phyloP scores from a whole-genome alignment of 2,113 vertebrate species.

The Aptenodytes patagonicus region DNA sequence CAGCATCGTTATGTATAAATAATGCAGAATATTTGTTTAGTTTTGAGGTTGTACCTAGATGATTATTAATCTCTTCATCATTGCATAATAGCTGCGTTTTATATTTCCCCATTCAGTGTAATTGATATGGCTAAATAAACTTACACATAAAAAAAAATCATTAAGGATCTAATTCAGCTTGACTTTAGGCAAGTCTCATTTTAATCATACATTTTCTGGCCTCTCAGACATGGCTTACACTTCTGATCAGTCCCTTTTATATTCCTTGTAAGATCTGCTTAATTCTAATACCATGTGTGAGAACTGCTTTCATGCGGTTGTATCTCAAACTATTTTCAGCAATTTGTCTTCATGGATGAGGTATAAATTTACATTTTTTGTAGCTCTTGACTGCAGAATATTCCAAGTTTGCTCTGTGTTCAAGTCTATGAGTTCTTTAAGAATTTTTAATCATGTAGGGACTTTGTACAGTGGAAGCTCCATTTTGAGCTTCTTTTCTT shows the following conservation, averaged over 20 bases:
- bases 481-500: background rate
- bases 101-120: background rate
- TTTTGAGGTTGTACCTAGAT: background rate
- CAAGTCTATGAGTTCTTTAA: background rate
- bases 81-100: background rate
- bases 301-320: background rate
- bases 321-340: background rate
- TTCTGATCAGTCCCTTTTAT: background rate
- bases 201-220: background rate
- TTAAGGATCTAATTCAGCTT: background rate
- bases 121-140: background rate
- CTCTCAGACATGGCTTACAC: fast-evolving
- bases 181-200: background rate
- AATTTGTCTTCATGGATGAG: background rate
- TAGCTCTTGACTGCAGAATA: background rate
- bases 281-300: background rate
- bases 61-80: background rate
- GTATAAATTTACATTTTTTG: background rate
- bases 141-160: background rate
- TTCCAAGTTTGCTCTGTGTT: background rate
- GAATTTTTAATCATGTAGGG: background rate
- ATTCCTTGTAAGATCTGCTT: background rate
- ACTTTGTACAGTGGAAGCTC: background rate
- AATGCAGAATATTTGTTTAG: background rate
- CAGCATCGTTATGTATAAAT: background rate